Base-by-base conservation (phyloP, 2,797 vertebrate genomes). In the Sebastes itinus region DNA sequence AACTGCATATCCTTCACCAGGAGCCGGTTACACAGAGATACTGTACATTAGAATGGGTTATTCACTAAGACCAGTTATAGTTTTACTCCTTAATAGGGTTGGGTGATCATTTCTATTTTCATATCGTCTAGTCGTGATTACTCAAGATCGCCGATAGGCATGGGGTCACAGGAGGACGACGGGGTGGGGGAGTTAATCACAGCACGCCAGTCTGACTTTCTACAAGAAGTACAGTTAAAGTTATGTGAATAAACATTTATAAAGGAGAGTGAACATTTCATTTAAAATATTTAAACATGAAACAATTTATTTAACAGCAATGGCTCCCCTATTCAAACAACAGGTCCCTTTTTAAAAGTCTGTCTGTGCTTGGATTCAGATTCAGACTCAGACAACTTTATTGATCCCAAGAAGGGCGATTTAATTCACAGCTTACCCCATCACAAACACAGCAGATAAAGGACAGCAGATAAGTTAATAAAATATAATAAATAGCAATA, bases 111-210 rank as follows among this genome's bases (percentile, higher is more conserved):
- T 46, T 46, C 42, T 46, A 46, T 46, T 46, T 46, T 46, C 42
- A 46, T 46, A 49, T 28, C 5, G 33, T 64, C 62, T 13, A 42
- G 23, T 38, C 13, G 22, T 16, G 35, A 35, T 23, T 42, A 25
- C 22, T 42, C 33, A 11, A 25, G 35, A 42, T 64, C 8, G 16
- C 25, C 35, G 8, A 25, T 18, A 42, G 35, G 35, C 4, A 18
- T 14, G 62, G 1, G n/a, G 4, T 14, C 6, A 12, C 0, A 0
- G 11, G 7, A 63, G n/a, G 35, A 38, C 6, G 32, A 35, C 32
- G n/a, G 33, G n/a, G n/a, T 63, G 32, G 32, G 32, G 61, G 32
- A 63, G 61, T 63, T 38, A 8, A 20, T 62, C 30, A 33, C 60
- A 2, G 30, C 30, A 62, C 20, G 12, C 32, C 12, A 42, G 30